Percentiles rank a stretch among this genome's conserved stretches.
Evolutionary conservation across 2,113 vertebrate genomes (phyloP).

Genomic region (Cynopterus brachyotis): DNA sequence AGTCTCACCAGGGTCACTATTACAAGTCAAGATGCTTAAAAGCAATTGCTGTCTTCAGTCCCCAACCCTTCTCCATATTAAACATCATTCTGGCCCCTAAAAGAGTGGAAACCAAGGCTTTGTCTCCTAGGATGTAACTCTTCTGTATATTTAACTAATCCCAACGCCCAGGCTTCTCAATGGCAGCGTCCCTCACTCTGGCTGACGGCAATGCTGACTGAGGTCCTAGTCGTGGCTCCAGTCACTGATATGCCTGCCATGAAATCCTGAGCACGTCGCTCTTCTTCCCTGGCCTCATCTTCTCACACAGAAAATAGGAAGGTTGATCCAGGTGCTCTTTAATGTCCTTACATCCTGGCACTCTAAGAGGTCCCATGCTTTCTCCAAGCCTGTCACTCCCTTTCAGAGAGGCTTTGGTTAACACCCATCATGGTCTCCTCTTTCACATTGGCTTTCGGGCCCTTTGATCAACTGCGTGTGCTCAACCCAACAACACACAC

Average conservation of each 20-base stretch:
- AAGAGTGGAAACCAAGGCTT: background rate
- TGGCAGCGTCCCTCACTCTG: background rate
- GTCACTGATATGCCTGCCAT: accelerated
- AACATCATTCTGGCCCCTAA: background rate
- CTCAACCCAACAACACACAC: background rate
- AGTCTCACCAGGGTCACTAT: background rate
- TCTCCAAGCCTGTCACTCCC: background rate
- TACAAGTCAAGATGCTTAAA: background rate
- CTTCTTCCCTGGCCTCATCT: background rate
- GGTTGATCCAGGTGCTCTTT: background rate
- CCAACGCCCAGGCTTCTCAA: background rate
- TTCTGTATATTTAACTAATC: background rate
- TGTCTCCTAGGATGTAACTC: background rate
- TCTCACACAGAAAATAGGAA: background rate
- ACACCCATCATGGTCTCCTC: background rate
- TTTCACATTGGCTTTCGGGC: background rate
- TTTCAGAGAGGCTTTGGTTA: background rate
- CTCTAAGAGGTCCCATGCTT: background rate
- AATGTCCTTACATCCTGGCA: background rate
- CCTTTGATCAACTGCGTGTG: background rate
- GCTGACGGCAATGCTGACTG: background rate
- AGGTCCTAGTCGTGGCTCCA: background rate
- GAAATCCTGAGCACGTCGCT: background rate
- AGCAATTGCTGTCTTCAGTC: background rate
- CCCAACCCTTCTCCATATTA: background rate